These are phyloP conservation scores for Tachyglossus aculeatus DNA, from an alignment of 2,797 vertebrate genomes.

Conservation along the genomic window DNA sequence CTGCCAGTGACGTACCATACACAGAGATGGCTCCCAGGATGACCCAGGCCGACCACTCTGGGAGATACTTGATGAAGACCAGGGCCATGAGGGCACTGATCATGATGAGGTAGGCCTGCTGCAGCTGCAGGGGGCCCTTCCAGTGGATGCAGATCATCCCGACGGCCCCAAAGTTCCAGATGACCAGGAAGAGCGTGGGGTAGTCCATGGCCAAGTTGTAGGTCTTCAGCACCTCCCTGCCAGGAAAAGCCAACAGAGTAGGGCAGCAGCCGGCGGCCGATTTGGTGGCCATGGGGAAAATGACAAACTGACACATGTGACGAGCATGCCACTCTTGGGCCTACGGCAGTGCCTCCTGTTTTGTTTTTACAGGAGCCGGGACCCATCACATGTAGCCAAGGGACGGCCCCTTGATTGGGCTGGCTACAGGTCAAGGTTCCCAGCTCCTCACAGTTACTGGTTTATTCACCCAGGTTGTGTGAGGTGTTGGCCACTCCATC, in stretches of 20 bases:
- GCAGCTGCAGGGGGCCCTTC: slow-evolving; percentile 92
- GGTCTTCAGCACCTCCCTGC: slow-evolving; percentile 91
- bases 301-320: background rate
- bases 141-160: slow-evolving; percentile 98
- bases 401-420: too few relatives aligned
- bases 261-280: background rate
- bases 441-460: too few relatives aligned
- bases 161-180: slow-evolving; percentile 96
- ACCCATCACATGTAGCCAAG: background rate
- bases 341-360: too few relatives aligned
- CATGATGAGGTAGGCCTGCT: slow-evolving; percentile 95
- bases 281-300: background rate
- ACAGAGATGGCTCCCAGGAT: slow-evolving; percentile 94
- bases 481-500: too few relatives aligned
- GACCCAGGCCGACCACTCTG: slow-evolving; percentile 96
- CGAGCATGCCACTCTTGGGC: too few relatives aligned
- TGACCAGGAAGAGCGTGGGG: slow-evolving; percentile 85
- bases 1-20: slow-evolving; percentile 80
- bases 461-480: too few relatives aligned
- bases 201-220: slow-evolving; percentile 97
- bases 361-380: background rate
- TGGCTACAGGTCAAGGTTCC: too few relatives aligned
- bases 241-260: background rate
- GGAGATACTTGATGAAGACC: slow-evolving; percentile 96
- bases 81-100: slow-evolving; percentile 96